Evolutionary conservation across 2,797 vertebrate genomes (phyloP).

Genomic region (Ceryle rudis): DNA sequence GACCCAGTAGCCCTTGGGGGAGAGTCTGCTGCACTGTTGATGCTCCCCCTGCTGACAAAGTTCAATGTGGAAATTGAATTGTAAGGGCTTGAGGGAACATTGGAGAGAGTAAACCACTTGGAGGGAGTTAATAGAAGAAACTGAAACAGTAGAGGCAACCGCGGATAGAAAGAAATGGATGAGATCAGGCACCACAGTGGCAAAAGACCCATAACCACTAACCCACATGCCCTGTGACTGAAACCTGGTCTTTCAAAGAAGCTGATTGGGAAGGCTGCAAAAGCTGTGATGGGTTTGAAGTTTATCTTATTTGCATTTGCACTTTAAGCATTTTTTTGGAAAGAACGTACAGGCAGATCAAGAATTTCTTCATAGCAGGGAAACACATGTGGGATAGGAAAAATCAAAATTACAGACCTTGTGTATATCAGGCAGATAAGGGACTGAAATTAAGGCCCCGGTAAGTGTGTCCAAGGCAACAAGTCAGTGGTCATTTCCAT

Average conservation of each 20-base stretch:
- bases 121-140: neutral
- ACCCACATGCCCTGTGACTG: rapidly evolving
- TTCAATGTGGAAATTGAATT: neutral
- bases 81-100: neutral
- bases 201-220: neutral
- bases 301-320: neutral
- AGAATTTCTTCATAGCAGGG: neutral
- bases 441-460: neutral
- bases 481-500: neutral
- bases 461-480: neutral
- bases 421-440: neutral
- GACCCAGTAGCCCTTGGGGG: neutral
- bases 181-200: neutral
- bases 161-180: neutral
- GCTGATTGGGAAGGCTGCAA: neutral
- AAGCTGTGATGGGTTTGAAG: neutral
- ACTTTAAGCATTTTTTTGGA: neutral
- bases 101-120: neutral
- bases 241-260: neutral
- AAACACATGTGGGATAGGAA: neutral
- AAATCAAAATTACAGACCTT: neutral
- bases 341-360: neutral
- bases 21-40: neutral
- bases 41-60: neutral
- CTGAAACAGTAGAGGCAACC: neutral